Base-by-base conservation (phyloP, 2,888 invertebrate genomes). In the Pheosia gnoma region DNA sequence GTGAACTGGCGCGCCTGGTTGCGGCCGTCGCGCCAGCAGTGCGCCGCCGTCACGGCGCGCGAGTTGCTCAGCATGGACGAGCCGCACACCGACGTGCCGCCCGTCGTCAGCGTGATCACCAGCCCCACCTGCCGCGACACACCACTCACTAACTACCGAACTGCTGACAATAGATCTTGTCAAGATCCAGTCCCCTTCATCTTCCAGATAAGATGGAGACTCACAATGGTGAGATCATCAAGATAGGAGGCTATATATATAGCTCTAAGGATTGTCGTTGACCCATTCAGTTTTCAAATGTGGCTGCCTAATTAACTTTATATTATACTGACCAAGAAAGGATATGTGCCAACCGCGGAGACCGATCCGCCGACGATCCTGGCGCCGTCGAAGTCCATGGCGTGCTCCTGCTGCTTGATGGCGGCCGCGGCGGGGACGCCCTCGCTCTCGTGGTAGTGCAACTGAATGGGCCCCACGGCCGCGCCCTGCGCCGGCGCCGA, bases 21-120 rank as follows among this genome's bases (percentile, higher is more conserved):
- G 41, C 70, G 61, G 5, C 79, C 72, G 65, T 83, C 77, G 54
- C 69, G 68, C 87, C 86, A 85, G 74, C 85, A 86, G 68, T 86
- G 82, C 25, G 81, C 79, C 5, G 80, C 80, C 5, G 82, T 81
- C 55, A 81, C 70, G 5, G 79, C 68, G 54, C 75, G 77, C 4
- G 72, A 77, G 71, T 75, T 77, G 58, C 60, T 68, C 67, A 82
- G 62, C 77, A 80, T 72, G n/a, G 82, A 75, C 11, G 81, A 73
- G 67, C 78, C 78, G 67, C 83, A 78, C 49, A 81, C 79, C 0
- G 81, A 78, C 5, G 75, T 78, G 13, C 57, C 65, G 36, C 81
- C 81, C 3, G 66, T 59, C 53, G 72, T 72, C 74, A 83, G 67
- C 9, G 73, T 77, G 66, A 83, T 79, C 54, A 81, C 68, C 47